Evolutionary conservation across 2,888 invertebrate species (phyloP), one percentile per base, ranked within the genome.

Genomic region (Chrysolina haemoptera): DNA sequence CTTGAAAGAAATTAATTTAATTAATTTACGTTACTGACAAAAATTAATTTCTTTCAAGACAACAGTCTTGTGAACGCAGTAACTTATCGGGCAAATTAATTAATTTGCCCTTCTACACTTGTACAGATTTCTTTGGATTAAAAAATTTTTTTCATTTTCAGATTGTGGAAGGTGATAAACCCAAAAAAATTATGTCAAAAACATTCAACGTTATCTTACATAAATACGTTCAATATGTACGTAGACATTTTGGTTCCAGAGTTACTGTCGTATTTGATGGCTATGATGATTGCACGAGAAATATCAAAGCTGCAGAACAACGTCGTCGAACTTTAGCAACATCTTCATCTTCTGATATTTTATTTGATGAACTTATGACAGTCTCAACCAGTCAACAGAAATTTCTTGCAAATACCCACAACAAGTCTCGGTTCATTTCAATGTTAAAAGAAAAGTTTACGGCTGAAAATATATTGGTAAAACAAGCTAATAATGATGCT

Each of bases 201-300:
- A n/a, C n/a, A n/a, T n/a, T n/a, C n/a, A n/a, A n/a, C n/a, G n/a
- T 70, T 70, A 74, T 66, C 50, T 70, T 70, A n/a, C 50, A 74
- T 59, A 67, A 74, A 74, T 74, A 74, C 55, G 62, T 74, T 68
- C 65, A 64, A 59, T 68, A 72, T 73, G 27, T 73, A 69, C 73
- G 43, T 83, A 78, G 82, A 83, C 75, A 82, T 82, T 68, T 84
- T 65, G 70, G 40, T 64, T 43, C 3, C 11, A 70, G 43, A 70
- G 67, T 50, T n/a, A 64, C 43, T 64, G 22, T 43, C 9, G 22
- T 43, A 64, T 64, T 64, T 64, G 64, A 46, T 64, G 43, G 46
- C 18, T 64, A 64, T 18, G 41, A 3, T 20, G 64, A 65, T 48
- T 65, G 10, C 9, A 65, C 14, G 65, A 65, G 16, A 20, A 64